phyloP scores from a whole-genome alignment of 2,797 vertebrate species.

The Cynopterus sphinx region DNA sequence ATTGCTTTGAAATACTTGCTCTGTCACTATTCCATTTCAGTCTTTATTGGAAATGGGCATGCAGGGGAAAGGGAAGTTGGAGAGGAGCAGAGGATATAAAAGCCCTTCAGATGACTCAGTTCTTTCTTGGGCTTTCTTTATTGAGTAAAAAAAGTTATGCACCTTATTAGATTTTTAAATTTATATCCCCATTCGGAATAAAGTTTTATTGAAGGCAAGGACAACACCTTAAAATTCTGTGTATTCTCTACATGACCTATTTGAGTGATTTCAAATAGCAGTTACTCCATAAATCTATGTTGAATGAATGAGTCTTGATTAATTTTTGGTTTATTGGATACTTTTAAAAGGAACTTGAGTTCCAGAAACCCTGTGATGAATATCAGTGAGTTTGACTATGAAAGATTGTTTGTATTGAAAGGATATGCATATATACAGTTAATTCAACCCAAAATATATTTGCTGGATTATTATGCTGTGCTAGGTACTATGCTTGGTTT shows the following conservation, averaged over 20 bases:
- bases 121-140: neutral
- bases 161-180: neutral
- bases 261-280: neutral
- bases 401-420: neutral
- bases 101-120: neutral
- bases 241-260: neutral
- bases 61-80: neutral
- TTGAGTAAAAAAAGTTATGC: neutral
- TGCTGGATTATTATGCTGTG: neutral
- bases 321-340: neutral
- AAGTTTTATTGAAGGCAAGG: neutral
- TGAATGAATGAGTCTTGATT: neutral
- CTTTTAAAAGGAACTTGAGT: neutral
- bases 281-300: neutral
- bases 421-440: neutral
- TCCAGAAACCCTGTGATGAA: neutral
- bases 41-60: neutral
- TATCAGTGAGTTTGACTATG: neutral
- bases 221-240: neutral
- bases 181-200: neutral
- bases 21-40: neutral
- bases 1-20: neutral
- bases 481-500: neutral
- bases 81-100: neutral
- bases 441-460: neutral